A percentile compares a stretch with the other conserved stretches of the same genome.
phyloP scores from a whole-genome alignment of 2,888 invertebrate species.

The Drosophila yooni region DNA sequence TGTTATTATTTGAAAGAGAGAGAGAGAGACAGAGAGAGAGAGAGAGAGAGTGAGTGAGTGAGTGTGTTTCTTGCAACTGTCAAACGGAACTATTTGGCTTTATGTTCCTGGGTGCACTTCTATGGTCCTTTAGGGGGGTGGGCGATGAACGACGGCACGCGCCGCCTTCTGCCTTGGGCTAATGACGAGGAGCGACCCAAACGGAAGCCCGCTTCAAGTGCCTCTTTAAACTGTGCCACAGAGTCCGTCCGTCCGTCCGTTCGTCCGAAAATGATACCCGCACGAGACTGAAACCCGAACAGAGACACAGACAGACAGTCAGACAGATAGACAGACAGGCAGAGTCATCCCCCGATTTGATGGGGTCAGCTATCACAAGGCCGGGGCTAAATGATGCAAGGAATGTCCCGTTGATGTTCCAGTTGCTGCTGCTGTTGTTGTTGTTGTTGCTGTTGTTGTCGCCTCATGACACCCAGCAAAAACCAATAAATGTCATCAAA shows the following conservation, averaged over 20 bases:
- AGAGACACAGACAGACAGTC: slow-evolving; percentile 5
- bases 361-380: slow-evolving; percentile 64
- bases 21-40: background rate
- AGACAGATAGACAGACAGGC: slow-evolving; percentile 14
- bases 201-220: slow-evolving; percentile 75
- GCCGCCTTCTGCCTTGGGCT: slow-evolving; percentile 53
- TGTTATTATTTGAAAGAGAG: slow-evolving; percentile 73
- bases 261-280: slow-evolving; percentile 52
- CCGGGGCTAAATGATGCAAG: slow-evolving; percentile 64
- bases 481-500: slow-evolving; percentile 85
- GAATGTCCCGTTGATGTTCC: slow-evolving; percentile 40
- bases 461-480: slow-evolving; percentile 69
- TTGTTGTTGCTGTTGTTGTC: slow-evolving; percentile 23
- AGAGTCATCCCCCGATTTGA: slow-evolving; percentile 25
- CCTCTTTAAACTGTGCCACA: slow-evolving; percentile 54
- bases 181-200: slow-evolving; percentile 68
- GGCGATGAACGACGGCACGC: slow-evolving; percentile 67
- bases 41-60: background rate
- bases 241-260: background rate
- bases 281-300: slow-evolving; percentile 38
- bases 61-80: slow-evolving; percentile 62
- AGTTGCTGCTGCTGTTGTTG: background rate
- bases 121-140: slow-evolving; percentile 50
- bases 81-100: slow-evolving; percentile 74
- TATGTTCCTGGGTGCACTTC: slow-evolving; percentile 67